These are phyloP conservation scores for Tetragonisca angustula DNA, from an alignment of 2,888 invertebrate species.

Conservation along the genomic window DNA sequence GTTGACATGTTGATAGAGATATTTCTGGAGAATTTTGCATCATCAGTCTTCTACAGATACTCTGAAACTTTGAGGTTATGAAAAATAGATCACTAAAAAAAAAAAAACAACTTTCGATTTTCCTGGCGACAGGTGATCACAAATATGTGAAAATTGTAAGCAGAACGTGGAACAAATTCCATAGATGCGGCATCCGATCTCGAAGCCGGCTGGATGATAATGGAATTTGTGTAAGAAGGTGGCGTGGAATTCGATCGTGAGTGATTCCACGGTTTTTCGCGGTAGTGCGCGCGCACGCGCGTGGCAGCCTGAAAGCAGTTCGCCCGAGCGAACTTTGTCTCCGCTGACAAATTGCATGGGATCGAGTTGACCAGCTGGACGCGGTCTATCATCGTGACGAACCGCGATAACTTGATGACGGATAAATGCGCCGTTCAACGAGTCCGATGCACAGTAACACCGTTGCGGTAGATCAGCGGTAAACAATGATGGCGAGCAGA, in stretches of 20 bases:
- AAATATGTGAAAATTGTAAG: neutral
- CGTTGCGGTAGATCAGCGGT: constrained; percentile 4
- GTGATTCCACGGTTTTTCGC: constrained; percentile 58
- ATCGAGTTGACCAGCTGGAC: constrained; percentile 52
- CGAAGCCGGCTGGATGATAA: constrained; percentile 51
- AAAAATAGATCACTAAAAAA: too few species aligned
- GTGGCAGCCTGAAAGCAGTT: too few species aligned
- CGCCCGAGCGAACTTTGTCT: constrained; percentile 46
- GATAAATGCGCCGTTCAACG: constrained; percentile 54
- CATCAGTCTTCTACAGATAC: too few species aligned
- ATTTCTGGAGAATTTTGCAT: too few species aligned
- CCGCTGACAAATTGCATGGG: constrained; percentile 66
- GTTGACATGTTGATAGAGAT: too few species aligned
- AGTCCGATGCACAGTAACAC: constrained; percentile 28
- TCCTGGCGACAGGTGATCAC: too few species aligned
- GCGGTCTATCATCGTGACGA: constrained; percentile 66
- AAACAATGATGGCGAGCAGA: neutral
- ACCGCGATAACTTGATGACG: constrained; percentile 67
- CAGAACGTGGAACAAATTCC: neutral
- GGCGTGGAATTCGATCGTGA: constrained; percentile 66
- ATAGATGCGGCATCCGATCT: neutral
- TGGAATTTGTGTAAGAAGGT: constrained; percentile 64
- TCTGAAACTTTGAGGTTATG: too few species aligned
- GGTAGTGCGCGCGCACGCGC: constrained; percentile 30
- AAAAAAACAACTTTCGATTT: too few species aligned